Conservation (phyloP, 2,113 vertebrate species). For the Xerus inauris region DNA sequence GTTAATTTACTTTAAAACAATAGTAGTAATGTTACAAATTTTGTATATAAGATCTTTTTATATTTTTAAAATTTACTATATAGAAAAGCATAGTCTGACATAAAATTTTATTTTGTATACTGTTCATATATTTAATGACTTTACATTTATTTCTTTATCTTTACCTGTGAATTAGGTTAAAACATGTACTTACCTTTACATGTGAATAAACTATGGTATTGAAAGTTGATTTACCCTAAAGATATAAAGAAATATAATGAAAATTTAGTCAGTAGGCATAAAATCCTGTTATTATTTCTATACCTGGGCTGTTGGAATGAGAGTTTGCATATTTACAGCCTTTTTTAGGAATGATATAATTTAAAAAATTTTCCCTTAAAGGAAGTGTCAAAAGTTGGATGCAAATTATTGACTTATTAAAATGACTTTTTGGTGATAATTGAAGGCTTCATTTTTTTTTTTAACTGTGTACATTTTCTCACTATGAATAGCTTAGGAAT, state of each 20-base stretch:
- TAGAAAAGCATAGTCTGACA: neutral
- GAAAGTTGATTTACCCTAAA: neutral
- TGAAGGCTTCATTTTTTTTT: neutral
- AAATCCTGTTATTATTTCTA: neutral
- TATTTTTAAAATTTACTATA: neutral
- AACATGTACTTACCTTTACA: neutral
- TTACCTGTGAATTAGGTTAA: neutral
- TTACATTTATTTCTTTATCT: neutral
- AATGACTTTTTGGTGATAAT: neutral
- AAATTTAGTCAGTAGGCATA: neutral
- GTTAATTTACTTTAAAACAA: neutral
- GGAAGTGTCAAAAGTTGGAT: neutral
- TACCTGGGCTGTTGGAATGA: neutral
- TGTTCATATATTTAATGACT: neutral
- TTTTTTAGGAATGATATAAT: neutral
- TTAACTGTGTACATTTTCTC: neutral
- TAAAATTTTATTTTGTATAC: neutral
- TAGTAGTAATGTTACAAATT: neutral
- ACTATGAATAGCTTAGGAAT: constrained; percentile 91
- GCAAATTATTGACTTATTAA: neutral
- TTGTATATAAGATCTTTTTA: neutral
- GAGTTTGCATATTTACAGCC: neutral
- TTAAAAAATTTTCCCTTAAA: neutral
- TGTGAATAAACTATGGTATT: neutral
- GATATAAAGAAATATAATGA: neutral